These are phyloP conservation scores for Antheraea assamensis DNA, from an alignment of 2,888 invertebrate species.

Conservation along the genomic window DNA sequence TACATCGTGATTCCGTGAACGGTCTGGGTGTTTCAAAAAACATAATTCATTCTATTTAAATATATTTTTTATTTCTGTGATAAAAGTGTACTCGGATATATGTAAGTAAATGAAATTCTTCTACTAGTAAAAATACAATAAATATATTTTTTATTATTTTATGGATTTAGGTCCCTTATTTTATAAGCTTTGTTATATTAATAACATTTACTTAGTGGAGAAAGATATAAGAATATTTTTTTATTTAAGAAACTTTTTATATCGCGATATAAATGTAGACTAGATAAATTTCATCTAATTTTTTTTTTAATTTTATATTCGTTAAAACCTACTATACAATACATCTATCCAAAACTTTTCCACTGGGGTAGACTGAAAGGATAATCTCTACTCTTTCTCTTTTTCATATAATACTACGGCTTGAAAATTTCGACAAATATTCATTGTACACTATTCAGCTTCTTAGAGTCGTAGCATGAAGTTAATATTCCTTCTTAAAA, in stretches of 20 bases:
- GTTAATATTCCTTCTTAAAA: no score
- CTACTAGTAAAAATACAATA: background rate
- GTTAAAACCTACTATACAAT: background rate
- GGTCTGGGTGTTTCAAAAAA: conserved; percentile 8
- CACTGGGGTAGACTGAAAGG: no score
- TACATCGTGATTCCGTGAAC: conserved; percentile 3
- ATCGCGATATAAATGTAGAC: background rate
- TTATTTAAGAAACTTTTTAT: background rate
- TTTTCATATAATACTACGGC: no score
- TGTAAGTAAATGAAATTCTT: conserved; percentile 2
- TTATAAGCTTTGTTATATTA: background rate
- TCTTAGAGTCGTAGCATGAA: no score
- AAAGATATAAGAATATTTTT: background rate
- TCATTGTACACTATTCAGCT: no score
- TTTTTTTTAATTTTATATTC: no score
- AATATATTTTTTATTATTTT: background rate
- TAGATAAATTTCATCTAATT: background rate
- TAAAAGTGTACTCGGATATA: background rate
- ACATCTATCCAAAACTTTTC: no score
- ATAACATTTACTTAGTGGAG: background rate
- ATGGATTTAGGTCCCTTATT: background rate
- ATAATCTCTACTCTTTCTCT: no score
- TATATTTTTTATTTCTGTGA: background rate
- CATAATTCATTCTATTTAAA: background rate
- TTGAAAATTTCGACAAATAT: no score